Base-by-base conservation (phyloP, 1,140 invertebrate species). In the Drosophila varians region DNA sequence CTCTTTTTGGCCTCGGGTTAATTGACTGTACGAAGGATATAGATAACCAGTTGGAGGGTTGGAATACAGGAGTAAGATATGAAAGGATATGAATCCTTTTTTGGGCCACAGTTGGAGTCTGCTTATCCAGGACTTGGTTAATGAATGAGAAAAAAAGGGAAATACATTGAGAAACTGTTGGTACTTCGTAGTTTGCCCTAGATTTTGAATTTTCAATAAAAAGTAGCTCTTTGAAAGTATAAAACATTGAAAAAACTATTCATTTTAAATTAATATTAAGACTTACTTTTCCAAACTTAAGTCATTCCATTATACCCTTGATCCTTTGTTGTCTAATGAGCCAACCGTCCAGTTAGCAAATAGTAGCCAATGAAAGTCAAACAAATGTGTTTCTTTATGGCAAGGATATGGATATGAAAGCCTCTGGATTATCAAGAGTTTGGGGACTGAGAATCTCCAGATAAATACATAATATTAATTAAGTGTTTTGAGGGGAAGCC, bases 1-100 rank as follows among this genome's bases (percentile, higher is more conserved):
- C 79, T 84, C 79, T 68, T 80, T 75, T 74, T 74, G 52, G 82
- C 82, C 77, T 51, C 70, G 77, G 82, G 82, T 87, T 87, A 87
- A 87, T 87, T 87, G 82, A 82, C 77, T 75, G 77, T 61, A 76
- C 58, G 34, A 47, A 28, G 36, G 45, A 54, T 55, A 75, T 28
- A n/a, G 66, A 64, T 58, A 55, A 23, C 19, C 26, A 28, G 25
- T 28, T 9, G 42, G 34, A 36, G 26, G 31, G 25, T 36, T 36
- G 53, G 61, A 42, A 51, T 36, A 51, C 42, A 3, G 34, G 53
- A 48, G 40, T 38, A 34, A 54, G 51, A 73, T 57, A 48, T 55
- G 42, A 64, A 38, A 55, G 51, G 58, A 48, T 34, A 55, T 51
- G 49, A 54, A 70, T 72, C 69, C 68, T 72, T 72, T 66, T 80